A percentile compares a stretch with the other conserved stretches of the same genome.
phyloP scores from a whole-genome alignment of 2,797 vertebrate genomes.

The Sorex maritimensis region DNA sequence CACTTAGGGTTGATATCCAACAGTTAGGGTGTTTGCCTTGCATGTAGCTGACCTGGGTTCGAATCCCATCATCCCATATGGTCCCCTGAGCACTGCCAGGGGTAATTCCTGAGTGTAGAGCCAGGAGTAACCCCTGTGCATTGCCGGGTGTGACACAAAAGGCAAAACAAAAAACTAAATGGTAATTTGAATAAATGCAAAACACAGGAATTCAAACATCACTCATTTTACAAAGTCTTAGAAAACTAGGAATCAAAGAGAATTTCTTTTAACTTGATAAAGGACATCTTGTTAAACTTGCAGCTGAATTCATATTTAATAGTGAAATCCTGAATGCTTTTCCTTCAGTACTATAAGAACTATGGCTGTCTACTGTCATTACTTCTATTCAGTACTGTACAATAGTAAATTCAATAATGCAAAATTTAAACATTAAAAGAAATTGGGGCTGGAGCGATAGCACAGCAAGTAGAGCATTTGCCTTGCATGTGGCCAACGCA shows the following conservation, averaged over 20 bases:
- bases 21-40: too few species aligned
- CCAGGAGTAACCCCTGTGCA: too few species aligned
- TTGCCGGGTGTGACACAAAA: too few species aligned
- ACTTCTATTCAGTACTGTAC: background rate
- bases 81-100: too few species aligned
- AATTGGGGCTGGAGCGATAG: too few species aligned
- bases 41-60: too few species aligned
- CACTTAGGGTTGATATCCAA: too few species aligned
- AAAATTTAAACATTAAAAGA: slow-evolving; percentile 46
- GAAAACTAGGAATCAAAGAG: slow-evolving; percentile 40
- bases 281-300: slow-evolving; percentile 27
- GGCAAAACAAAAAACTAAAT: background rate
- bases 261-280: slow-evolving; percentile 25
- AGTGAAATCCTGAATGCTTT: slow-evolving; percentile 33
- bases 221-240: slow-evolving; percentile 13
- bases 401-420: slow-evolving; percentile 32
- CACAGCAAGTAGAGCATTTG: too few species aligned
- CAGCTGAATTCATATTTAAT: slow-evolving; percentile 41
- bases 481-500: too few species aligned
- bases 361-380: background rate
- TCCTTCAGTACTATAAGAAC: slow-evolving; percentile 21
- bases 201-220: background rate
- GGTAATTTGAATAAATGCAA: slow-evolving; percentile 39
- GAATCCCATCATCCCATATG: too few species aligned
- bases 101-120: too few species aligned